Base-by-base conservation (phyloP, 2,888 invertebrate genomes). In the Linnaemya vulpina region DNA sequence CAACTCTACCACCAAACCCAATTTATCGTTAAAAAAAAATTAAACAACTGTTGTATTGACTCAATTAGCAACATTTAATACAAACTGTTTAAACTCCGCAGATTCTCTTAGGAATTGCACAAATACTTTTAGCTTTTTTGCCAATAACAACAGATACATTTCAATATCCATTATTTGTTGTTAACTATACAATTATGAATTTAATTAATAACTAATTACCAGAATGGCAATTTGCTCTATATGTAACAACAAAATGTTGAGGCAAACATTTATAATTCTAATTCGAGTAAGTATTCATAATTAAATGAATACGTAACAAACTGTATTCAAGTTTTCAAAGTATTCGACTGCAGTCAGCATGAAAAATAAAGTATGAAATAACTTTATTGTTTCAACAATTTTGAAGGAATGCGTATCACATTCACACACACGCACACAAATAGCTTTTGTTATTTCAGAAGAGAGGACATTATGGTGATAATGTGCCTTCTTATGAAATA, bases 271-370 rank as follows among this genome's bases (percentile, higher is more conserved):
- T 25, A 11, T 51, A 51, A 51, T 25, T n/a, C 46, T 3, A 46
- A 46, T 46, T 1, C 46, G 5, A 46, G 5, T 7, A 35, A 4
- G 11, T 46, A 51, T 51, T 51, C 20, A 20, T 49, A 38, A 38
- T 17, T 60, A 60, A 35, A 30, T n/a, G 30, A 62, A 40, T 38
- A 3, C 35, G 60, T 60, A 17, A 25, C 60, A 49, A 30, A 49
- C n/a, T 46, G 20, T 49, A 17, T 20, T 49, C 9, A 65, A 76
- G 30, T 49, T 76, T 74, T n/a, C 5, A 51, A 68, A 80, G 62
- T 70, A 62, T 62, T 62, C 68, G 43, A 49, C 62, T 55, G 63
- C 38, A 76, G 35, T 82, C 62, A 70, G 75, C 75, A 70, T 38
- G 38, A 81, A 62, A 46, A 25, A 43, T 10, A 15, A 40, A 1